Base-by-base conservation (phyloP, 2,888 invertebrate genomes). In the Brachypalpus laphriformis region DNA sequence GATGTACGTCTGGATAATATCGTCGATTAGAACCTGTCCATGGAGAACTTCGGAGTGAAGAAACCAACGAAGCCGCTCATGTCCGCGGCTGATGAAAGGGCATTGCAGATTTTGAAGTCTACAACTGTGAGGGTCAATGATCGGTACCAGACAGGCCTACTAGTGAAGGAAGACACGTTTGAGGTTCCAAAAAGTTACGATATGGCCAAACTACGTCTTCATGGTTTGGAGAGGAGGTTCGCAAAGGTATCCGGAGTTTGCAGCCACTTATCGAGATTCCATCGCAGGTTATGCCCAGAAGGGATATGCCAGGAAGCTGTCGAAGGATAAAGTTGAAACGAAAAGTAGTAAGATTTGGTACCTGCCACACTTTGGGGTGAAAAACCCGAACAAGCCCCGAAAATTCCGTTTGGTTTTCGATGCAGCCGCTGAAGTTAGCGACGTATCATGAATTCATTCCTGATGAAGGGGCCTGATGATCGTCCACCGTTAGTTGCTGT, bases 351-450 rank as follows among this genome's bases (percentile, higher is more conserved):
- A 40, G 11, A 40, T n/a, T n/a, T n/a, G n/a, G n/a, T n/a, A n/a
- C n/a, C n/a, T n/a, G n/a, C n/a, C n/a, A n/a, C n/a, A n/a, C n/a
- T n/a, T n/a, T n/a, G n/a, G n/a, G n/a, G n/a, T n/a, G n/a, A n/a
- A n/a, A n/a, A n/a, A n/a, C n/a, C 70, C 61, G n/a, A 87, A 87
- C 63, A 89, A 89, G 74, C 88, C 87, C 0, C 77, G 68, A 1
- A 88, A 88, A 66, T 9, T 88, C 0, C 51, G 89, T 4, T n/a
- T 88, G 11, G 88, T 89, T 1, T 87, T 88, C n/a, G n/a, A n/a
- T n/a, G n/a, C n/a, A n/a, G n/a, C n/a, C n/a, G n/a, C n/a, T n/a
- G n/a, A n/a, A n/a, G 65, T 68, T 0, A 9, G 57, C 7, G 87
- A 88, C 1, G 28, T 72, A 11, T 87, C 51, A 6, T 51, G 25